phyloP scores from a whole-genome alignment of 1,140 invertebrate genomes.

The Cardiocondyla obscurior region DNA sequence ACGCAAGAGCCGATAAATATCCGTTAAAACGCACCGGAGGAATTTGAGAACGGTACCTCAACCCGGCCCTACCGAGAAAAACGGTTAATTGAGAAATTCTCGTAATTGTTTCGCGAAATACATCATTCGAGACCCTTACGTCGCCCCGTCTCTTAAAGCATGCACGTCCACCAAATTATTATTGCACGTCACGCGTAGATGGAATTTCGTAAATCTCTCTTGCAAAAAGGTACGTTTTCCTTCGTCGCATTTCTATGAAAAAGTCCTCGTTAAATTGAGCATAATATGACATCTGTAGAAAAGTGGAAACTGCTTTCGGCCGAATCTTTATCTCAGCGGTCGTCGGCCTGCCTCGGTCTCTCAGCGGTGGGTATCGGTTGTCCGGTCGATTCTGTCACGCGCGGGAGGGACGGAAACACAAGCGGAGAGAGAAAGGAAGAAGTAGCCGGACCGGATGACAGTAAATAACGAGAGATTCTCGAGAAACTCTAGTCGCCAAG shows the following conservation, averaged over 20 bases:
- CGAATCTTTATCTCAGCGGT: slow-evolving; percentile 13
- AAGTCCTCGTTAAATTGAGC: neutral
- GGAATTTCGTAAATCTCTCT: neutral
- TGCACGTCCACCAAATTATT: neutral
- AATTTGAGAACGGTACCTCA: slow-evolving; percentile 3
- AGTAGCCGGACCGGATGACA: slow-evolving; percentile 73
- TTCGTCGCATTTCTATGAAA: neutral
- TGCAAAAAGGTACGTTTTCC: neutral
- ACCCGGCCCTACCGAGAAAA: neutral
- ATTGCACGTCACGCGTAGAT: neutral
- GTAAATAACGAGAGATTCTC: slow-evolving; percentile 78
- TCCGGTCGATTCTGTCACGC: neutral
- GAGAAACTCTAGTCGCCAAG: slow-evolving; percentile 71
- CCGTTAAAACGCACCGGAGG: slow-evolving; percentile 48
- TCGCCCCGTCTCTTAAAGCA: neutral
- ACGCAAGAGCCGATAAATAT: slow-evolving; percentile 66
- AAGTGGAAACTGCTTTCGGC: slow-evolving; percentile 28
- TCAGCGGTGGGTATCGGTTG: neutral
- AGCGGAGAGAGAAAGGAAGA: slow-evolving; percentile 13
- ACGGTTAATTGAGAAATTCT: slow-evolving; percentile 4
- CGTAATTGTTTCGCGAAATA: neutral
- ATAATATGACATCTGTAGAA: slow-evolving; percentile 56
- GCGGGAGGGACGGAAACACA: neutral
- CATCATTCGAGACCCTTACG: neutral
- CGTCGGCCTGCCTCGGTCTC: neutral